phyloP scores from a whole-genome alignment of 2,888 invertebrate species.

The Axea sp. region DNA sequence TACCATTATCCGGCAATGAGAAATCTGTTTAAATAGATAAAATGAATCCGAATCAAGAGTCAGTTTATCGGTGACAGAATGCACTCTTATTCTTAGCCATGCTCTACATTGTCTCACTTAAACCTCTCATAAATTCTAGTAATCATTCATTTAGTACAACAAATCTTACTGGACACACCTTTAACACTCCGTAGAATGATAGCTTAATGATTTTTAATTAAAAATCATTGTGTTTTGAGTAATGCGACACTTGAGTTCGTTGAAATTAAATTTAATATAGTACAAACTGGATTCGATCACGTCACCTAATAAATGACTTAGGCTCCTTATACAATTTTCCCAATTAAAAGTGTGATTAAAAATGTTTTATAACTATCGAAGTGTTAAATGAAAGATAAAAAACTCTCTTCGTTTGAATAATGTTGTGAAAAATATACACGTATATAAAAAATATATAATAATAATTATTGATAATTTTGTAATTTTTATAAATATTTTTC shows the following conservation, averaged over 20 bases:
- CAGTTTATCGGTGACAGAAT: constrained; percentile 49
- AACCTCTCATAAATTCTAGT: constrained; percentile 48
- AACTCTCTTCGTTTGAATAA: no score
- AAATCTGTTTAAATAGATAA: constrained; percentile 26
- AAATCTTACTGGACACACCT: constrained; percentile 39
- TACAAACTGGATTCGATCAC: constrained; percentile 14
- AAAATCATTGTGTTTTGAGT: constrained; percentile 19
- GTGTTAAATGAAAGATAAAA: no score
- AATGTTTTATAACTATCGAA: no score
- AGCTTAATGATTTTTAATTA: constrained; percentile 51
- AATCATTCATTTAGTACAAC: constrained; percentile 39
- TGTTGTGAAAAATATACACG: no score
- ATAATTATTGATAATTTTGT: no score
- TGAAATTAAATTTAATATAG: constrained; percentile 4
- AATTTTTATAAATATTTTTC: no score
- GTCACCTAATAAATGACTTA: constrained; percentile 19
- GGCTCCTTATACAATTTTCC: no score
- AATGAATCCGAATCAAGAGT: constrained; percentile 18
- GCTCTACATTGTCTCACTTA: constrained; percentile 48
- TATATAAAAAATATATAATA: no score
- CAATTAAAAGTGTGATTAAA: no score
- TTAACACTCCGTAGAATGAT: constrained; percentile 39
- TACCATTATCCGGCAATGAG: constrained; percentile 32
- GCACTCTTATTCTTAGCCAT: constrained; percentile 55
- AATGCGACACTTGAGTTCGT: constrained; percentile 24